These are phyloP conservation scores for Anniella stebbinsi DNA, from an alignment of 2,797 vertebrate species.

Conservation along the genomic window DNA sequence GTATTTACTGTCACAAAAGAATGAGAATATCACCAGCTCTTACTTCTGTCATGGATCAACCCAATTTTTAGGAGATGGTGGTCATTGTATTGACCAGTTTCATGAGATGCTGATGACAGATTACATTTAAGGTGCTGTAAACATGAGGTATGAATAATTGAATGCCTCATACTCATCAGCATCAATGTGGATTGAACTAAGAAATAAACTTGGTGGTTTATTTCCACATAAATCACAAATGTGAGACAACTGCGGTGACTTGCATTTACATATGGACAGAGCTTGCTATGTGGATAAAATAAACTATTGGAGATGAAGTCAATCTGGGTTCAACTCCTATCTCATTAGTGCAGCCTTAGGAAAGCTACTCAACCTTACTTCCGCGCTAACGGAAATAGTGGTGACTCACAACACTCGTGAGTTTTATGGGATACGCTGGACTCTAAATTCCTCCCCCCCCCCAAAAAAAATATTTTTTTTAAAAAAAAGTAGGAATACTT, in stretches of 20 bases:
- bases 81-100: conserved; percentile 9
- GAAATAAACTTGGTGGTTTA: not conserved
- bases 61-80: not conserved
- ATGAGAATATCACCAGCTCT: not conserved
- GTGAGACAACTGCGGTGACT: not conserved
- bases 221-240: conserved; percentile 23
- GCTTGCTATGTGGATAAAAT: not conserved
- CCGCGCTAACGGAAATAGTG: not conserved
- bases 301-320: not conserved
- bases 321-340: not conserved
- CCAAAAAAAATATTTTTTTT: not conserved
- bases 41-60: not conserved
- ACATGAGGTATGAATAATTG: conserved; percentile 15
- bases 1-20: not conserved
- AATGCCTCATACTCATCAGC: not conserved
- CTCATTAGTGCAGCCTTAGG: not conserved
- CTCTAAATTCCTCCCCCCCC: too few species aligned
- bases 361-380: not conserved
- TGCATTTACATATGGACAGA: not conserved
- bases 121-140: not conserved
- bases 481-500: not conserved
- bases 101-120: conserved; percentile 8
- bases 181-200: not conserved
- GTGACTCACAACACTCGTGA: not conserved
- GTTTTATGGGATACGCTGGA: not conserved